Conservation (phyloP, 2,797 vertebrate species). For the Sebastes kiyomatsui region DNA sequence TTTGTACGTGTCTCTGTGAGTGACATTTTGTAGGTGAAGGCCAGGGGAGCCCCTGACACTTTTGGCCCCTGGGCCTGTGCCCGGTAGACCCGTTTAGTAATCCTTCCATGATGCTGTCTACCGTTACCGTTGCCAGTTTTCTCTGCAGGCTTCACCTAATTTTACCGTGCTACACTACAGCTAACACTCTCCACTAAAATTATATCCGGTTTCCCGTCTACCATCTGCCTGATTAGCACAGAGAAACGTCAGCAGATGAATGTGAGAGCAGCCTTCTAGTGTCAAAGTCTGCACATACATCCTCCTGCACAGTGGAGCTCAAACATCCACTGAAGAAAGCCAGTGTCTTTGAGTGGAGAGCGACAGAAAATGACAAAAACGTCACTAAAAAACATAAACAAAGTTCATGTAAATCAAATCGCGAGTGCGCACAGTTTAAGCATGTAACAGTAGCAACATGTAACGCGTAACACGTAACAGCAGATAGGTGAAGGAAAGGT, state of each 20-base stretch:
- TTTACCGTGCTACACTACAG: background rate
- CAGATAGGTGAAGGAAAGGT: background rate
- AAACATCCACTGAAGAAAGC: background rate
- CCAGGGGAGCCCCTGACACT: no score
- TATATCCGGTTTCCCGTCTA: accelerated
- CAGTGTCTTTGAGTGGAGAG: background rate
- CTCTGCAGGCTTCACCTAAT: background rate
- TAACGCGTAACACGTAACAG: no score
- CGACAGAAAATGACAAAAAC: background rate
- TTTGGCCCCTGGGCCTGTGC: no score
- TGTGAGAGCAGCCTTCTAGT: background rate
- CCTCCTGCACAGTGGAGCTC: background rate
- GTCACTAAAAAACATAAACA: background rate
- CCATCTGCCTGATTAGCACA: background rate
- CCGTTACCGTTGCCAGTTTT: background rate
- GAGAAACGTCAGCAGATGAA: background rate
- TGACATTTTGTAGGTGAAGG: no score
- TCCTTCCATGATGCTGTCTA: no score
- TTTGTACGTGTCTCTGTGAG: no score
- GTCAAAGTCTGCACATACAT: background rate
- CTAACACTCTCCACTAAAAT: background rate
- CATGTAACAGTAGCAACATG: background rate
- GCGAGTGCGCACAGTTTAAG: background rate
- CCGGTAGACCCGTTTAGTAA: no score
- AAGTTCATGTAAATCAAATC: background rate